Evolutionary conservation across 1,140 invertebrate genomes (phyloP).

Genomic region (Drosophila sturtevanti): DNA sequence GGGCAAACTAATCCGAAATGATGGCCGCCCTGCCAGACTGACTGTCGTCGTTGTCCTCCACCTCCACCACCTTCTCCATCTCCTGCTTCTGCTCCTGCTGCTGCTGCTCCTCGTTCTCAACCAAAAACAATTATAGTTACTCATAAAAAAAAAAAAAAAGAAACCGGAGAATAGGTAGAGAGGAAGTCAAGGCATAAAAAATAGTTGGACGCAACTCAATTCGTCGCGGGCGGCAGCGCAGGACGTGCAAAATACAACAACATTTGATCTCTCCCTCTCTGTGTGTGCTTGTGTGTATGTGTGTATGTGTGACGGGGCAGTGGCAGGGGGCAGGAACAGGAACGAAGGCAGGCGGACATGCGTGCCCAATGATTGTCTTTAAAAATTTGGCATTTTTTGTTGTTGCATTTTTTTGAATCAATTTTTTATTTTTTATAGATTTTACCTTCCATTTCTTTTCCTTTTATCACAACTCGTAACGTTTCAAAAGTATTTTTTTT

Average conservation of each 20-base stretch:
- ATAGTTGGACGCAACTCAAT: conserved; percentile 41
- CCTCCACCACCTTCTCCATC: conserved; percentile 15
- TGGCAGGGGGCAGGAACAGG: not conserved
- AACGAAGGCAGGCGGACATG: conserved; percentile 31
- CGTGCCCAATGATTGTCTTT: conserved; percentile 51
- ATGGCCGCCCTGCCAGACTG: conserved; percentile 72
- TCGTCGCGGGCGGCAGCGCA: conserved; percentile 62
- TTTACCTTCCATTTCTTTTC: not conserved
- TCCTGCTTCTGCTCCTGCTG: not conserved
- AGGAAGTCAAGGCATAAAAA: conserved; percentile 57
- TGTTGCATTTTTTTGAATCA: not conserved
- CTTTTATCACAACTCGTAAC: no score
- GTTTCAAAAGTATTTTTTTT: no score
- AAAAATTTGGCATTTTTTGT: conserved; percentile 27
- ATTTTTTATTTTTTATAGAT: not conserved
- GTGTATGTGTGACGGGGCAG: not conserved
- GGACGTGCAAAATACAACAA: conserved; percentile 74
- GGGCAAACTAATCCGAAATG: conserved; percentile 70
- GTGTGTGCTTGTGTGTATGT: conserved; percentile 27
- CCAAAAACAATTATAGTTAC: conserved; percentile 54
- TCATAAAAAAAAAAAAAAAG: conserved; percentile 38
- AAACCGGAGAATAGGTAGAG: conserved; percentile 4
- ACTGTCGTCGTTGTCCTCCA: conserved; percentile 63
- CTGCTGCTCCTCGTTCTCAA: conserved; percentile 14
- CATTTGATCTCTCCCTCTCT: conserved; percentile 20